Evolutionary conservation across 2,113 vertebrate species (phyloP).

Genomic region (Grantiella picta): DNA sequence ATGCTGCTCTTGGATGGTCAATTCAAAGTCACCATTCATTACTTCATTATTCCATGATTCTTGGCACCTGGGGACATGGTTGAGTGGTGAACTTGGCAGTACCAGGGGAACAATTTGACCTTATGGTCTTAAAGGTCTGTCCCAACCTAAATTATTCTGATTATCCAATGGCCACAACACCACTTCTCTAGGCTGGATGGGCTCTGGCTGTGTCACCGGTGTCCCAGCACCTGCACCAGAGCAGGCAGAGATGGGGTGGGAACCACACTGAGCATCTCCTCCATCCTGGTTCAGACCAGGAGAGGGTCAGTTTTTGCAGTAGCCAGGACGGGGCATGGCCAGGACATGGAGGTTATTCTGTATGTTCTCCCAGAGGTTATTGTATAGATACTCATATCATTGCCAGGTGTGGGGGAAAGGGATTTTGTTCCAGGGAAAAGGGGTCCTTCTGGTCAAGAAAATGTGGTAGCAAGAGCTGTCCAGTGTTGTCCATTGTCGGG

Average conservation of each 20-base stretch:
- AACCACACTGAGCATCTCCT: neutral
- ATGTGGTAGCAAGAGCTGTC: neutral
- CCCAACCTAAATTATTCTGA: neutral
- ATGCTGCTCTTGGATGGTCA: neutral
- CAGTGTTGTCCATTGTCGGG: neutral
- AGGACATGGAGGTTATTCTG: neutral
- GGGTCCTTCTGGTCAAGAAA: neutral
- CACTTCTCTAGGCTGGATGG: neutral
- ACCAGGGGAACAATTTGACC: neutral
- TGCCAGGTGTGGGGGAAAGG: neutral
- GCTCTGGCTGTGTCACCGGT: too few relatives aligned
- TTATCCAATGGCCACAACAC: too few relatives aligned
- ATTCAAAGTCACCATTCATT: too few relatives aligned
- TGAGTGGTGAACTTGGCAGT: neutral
- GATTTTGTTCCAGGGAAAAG: neutral
- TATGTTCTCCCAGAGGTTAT: neutral
- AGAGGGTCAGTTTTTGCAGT: neutral
- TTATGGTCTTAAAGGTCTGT: neutral
- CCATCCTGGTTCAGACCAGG: neutral
- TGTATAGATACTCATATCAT: neutral
- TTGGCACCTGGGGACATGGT: neutral
- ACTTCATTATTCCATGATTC: neutral
- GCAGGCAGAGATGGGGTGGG: fast-evolving
- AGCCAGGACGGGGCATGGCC: neutral
- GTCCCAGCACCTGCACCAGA: neutral